Evolutionary conservation across 2,113 vertebrate species (phyloP).

Genomic region (Pelobates fuscus): DNA sequence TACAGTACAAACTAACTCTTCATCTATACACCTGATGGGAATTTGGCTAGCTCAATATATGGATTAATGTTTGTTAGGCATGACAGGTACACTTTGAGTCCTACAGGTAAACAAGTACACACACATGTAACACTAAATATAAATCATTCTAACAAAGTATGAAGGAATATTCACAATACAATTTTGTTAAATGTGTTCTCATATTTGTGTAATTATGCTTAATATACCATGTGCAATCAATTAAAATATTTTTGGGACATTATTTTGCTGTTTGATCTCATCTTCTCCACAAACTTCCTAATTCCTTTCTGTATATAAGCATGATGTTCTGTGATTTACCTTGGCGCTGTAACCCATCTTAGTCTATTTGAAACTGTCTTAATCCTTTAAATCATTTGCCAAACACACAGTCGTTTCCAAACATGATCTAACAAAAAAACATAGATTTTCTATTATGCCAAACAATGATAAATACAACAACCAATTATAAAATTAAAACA

Average conservation of each 20-base stretch:
- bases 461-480: conserved; percentile 35
- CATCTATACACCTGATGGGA: no score
- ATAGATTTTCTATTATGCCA: conserved; percentile 30
- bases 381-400: conserved; percentile 10
- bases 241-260: neutral
- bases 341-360: conserved; percentile 15
- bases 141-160: no score
- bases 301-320: conserved; percentile 15
- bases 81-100: no score
- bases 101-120: no score
- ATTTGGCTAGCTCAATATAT: no score
- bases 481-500: conserved; percentile 41
- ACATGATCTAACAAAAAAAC: conserved; percentile 42
- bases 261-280: neutral
- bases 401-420: conserved; percentile 31
- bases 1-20: no score
- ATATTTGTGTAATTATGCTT: no score
- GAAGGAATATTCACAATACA: no score
- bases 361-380: conserved; percentile 20
- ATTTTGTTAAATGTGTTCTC: no score
- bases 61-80: no score
- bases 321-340: conserved; percentile 35
- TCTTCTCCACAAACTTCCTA: neutral
- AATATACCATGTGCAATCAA: no score
- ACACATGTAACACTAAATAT: no score